Evolutionary conservation across 37 sponge, comb jelly and placozoan genomes (phyloP).

Genomic region (Halichondria panicea): DNA sequence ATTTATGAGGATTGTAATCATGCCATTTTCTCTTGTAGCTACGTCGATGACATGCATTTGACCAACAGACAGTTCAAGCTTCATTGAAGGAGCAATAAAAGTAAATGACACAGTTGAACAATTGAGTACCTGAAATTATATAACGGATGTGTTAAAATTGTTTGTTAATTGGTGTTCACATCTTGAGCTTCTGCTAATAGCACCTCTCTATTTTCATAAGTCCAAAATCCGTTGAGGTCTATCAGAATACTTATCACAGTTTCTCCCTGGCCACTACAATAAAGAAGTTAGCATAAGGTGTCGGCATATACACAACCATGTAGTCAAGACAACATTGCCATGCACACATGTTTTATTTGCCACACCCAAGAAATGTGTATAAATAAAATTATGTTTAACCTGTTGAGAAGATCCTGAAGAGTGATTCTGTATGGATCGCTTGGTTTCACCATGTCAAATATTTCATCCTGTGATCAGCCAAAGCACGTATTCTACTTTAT

Average conservation of each 20-base stretch:
- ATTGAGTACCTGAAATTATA: no score
- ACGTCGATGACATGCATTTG: slow-evolving; percentile 73
- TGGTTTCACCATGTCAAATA: slow-evolving; percentile 99
- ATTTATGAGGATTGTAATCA: not conserved
- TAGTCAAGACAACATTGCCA: not conserved
- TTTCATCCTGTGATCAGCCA: slow-evolving; percentile 76
- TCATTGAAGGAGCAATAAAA: slow-evolving; percentile 39
- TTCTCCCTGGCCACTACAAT: slow-evolving; percentile 94
- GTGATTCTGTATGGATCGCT: slow-evolving; percentile 69
- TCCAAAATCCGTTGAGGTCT: slow-evolving; percentile 96
- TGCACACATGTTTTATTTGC: no score
- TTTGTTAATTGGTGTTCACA: not conserved
- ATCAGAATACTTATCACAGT: slow-evolving; percentile 90
- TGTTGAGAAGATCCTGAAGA: slow-evolving; percentile 82
- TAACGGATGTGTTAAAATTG: no score
- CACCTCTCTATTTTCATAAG: slow-evolving; percentile 95
- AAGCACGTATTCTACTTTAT: not conserved
- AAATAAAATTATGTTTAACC: slow-evolving; percentile 18
- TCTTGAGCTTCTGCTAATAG: slow-evolving; percentile 81
- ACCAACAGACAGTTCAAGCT: slow-evolving; percentile 68
- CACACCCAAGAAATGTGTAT: no score
- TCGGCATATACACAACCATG: not conserved
- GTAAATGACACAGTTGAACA: no score
- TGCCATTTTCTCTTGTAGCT: slow-evolving; percentile 32
- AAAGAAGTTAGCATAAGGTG: not conserved